These are phyloP conservation scores for Drosophila macrospina DNA, from an alignment of 2,888 invertebrate genomes.

Conservation along the genomic window DNA sequence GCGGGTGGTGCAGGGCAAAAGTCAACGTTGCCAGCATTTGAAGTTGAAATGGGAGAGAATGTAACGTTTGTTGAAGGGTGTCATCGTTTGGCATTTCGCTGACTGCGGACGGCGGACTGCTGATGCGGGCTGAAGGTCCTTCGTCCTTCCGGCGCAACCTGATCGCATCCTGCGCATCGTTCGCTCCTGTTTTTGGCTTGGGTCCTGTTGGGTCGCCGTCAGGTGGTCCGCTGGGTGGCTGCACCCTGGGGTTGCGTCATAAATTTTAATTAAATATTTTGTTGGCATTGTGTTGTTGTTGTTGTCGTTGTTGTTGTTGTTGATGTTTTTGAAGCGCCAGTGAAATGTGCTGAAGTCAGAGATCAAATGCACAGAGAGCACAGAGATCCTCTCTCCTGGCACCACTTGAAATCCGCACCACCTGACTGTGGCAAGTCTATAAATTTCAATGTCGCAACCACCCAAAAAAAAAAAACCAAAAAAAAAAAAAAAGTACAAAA, in stretches of 20 bases:
- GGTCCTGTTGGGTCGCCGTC: slow-evolving; percentile 30
- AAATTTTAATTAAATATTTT: slow-evolving; percentile 80
- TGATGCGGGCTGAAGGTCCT: too few species aligned
- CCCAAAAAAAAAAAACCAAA: too few species aligned
- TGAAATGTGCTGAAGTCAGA: slow-evolving; percentile 55
- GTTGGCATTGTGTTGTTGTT: slow-evolving; percentile 44
- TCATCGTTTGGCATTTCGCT: slow-evolving; percentile 59
- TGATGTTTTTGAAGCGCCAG: slow-evolving; percentile 47
- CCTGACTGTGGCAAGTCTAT: slow-evolving; percentile 58
- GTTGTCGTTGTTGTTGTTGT: slow-evolving; percentile 3
- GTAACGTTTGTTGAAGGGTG: slow-evolving; percentile 61
- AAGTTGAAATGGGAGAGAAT: background rate
- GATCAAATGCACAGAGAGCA: slow-evolving; percentile 33
- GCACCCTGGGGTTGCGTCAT: slow-evolving; percentile 69
- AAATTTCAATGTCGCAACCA: slow-evolving; percentile 73
- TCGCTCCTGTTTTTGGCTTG: too few species aligned
- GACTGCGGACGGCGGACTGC: slow-evolving; percentile 36
- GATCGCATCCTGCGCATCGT: too few species aligned
- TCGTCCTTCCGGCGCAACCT: too few species aligned
- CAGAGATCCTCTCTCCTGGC: slow-evolving; percentile 44
- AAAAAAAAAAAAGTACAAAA: too few species aligned
- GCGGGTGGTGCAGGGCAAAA: slow-evolving; percentile 16
- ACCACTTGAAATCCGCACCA: slow-evolving; percentile 41
- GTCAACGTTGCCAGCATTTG: slow-evolving; percentile 29
- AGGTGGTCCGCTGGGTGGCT: slow-evolving; percentile 54